These are phyloP conservation scores for Lissonota sp. DNA, from an alignment of 2,888 invertebrate genomes.

Conservation along the genomic window DNA sequence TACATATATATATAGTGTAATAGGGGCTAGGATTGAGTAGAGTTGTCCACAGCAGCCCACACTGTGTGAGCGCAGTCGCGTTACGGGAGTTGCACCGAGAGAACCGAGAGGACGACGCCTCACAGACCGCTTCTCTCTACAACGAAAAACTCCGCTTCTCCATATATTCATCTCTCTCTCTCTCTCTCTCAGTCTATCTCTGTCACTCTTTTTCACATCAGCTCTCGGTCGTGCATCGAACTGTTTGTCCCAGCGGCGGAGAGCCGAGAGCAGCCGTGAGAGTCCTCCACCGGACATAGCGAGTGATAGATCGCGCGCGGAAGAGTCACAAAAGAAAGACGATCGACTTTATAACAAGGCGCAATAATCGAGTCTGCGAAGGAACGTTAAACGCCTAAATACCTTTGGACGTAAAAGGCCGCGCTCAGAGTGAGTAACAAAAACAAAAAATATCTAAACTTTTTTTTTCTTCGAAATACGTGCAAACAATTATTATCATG, in stretches of 20 bases:
- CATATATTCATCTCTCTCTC: background rate
- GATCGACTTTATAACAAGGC: background rate
- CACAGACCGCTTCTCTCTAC: conserved; percentile 60
- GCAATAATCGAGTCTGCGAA: conserved; percentile 10
- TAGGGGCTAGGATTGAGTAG: conserved; percentile 11
- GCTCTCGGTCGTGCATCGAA: conserved; percentile 58
- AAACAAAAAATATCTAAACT: too few species aligned
- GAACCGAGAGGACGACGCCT: conserved; percentile 61
- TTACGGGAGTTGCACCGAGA: conserved; percentile 70
- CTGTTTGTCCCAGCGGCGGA: conserved; percentile 53
- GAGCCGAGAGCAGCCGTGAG: conserved; percentile 12
- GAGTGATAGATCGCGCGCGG: conserved; percentile 10
- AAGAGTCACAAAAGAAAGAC: conserved; percentile 47
- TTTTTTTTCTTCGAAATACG: too few species aligned
- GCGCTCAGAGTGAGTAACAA: too few species aligned
- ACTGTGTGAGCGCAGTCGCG: conserved; percentile 73
- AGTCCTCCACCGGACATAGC: conserved; percentile 13
- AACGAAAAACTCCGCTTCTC: conserved; percentile 9
- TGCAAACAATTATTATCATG: too few species aligned
- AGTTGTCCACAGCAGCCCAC: conserved; percentile 46
- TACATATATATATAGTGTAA: conserved; percentile 10
- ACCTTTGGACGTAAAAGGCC: conserved; percentile 9
- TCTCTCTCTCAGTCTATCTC: background rate
- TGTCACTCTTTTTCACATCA: conserved; percentile 28
- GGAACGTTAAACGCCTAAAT: conserved; percentile 26